phyloP scores from a whole-genome alignment of 2,888 invertebrate species.

The Epirrhoe alternata region DNA sequence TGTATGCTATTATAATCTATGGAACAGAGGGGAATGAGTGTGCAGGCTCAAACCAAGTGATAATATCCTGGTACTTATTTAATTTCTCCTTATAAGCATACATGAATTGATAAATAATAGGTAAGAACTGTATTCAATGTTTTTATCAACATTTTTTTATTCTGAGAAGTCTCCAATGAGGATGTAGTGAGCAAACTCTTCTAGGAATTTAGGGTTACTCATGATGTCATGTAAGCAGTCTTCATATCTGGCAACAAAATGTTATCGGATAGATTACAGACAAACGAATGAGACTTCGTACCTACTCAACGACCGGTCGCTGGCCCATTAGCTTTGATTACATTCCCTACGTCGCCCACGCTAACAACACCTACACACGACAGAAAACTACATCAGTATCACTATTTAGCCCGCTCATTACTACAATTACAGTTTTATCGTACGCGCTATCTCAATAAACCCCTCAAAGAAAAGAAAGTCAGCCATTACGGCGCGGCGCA shows the following conservation, averaged over 20 bases:
- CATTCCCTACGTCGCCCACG: constrained; percentile 64
- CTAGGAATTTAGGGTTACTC: constrained; percentile 14
- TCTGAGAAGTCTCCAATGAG: not conserved
- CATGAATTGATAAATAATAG: not conserved
- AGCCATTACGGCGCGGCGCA: constrained; percentile 81
- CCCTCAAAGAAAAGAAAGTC: constrained; percentile 73
- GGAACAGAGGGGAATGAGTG: constrained; percentile 17
- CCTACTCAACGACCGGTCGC: constrained; percentile 44
- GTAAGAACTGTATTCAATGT: not conserved
- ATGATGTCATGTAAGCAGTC: constrained; percentile 31
- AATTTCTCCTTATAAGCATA: too few species aligned
- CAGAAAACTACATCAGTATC: constrained; percentile 55
- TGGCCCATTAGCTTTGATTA: constrained; percentile 53
- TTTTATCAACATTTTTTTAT: not conserved
- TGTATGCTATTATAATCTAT: constrained; percentile 11
- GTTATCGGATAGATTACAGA: constrained; percentile 18
- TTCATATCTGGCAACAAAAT: constrained; percentile 12
- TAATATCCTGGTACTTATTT: constrained; percentile 13
- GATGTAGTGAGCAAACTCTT: not conserved
- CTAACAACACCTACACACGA: constrained; percentile 65
- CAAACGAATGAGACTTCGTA: constrained; percentile 29
- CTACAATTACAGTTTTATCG: constrained; percentile 44
- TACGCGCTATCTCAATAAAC: constrained; percentile 51
- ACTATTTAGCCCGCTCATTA: constrained; percentile 43
- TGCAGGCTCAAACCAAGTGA: constrained; percentile 17